Conservation (phyloP, 2,113 vertebrate genomes). For the Cyprinodon tularosa region DNA sequence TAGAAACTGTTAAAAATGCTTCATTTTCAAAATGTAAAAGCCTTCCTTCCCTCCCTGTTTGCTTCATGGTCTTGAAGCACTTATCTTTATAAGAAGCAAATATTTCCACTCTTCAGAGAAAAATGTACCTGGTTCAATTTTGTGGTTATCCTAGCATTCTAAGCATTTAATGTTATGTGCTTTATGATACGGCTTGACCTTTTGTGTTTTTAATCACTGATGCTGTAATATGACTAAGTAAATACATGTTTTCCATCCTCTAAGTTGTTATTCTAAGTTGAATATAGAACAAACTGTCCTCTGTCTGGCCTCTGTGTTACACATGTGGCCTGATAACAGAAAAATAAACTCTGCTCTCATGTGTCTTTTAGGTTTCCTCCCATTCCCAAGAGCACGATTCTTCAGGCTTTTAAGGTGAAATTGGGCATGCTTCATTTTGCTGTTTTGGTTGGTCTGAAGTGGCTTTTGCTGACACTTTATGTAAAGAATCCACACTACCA, state of each 20-base stretch:
- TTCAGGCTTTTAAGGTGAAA: constrained; percentile 91
- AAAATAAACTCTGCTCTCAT: no score
- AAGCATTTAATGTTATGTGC: no score
- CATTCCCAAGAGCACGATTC: constrained; percentile 85
- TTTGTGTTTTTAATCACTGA: no score
- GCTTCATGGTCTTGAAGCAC: neutral
- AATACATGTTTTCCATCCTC: no score
- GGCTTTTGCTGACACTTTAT: neutral
- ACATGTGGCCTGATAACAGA: neutral
- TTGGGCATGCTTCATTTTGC: neutral
- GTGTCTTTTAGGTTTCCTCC: constrained; percentile 82
- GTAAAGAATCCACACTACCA: neutral
- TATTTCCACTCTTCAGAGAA: no score
- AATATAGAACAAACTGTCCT: no score
- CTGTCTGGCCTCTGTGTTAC: neutral
- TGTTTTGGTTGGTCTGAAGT: neutral
- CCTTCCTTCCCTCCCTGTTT: neutral
- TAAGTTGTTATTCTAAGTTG: no score
- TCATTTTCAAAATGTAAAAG: neutral
- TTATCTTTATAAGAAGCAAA: no score
- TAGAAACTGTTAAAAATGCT: neutral
- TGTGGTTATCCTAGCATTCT: no score
- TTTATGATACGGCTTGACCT: no score
- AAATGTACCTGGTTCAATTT: no score
- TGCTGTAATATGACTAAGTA: no score